Evolutionary conservation across 2,797 vertebrate genomes (phyloP).

Genomic region (Capromys pilorides): DNA sequence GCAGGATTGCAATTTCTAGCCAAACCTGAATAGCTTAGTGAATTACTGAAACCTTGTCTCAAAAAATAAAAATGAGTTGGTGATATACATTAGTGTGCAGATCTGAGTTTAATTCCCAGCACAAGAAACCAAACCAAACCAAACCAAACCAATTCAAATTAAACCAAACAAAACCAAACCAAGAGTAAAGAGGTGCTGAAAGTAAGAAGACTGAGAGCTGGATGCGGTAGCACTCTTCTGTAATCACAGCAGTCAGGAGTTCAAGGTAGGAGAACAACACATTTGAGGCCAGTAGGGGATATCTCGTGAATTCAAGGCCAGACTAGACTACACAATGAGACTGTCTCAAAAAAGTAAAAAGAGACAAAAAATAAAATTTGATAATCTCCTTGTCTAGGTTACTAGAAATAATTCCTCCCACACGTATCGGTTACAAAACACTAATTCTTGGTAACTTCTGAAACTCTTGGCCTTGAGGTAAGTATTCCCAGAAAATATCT

Average conservation of each 20-base stretch:
- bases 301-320: background rate
- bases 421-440: background rate
- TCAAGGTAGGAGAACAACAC: background rate
- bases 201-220: background rate
- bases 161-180: background rate
- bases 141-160: too few relatives aligned
- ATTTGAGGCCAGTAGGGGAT: background rate
- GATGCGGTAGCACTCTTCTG: background rate
- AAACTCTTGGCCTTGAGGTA: conserved; percentile 40
- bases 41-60: background rate
- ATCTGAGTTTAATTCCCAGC: background rate
- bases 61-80: background rate
- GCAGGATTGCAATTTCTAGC: background rate
- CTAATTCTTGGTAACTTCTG: background rate
- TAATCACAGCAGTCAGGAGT: background rate
- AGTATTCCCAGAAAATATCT: conserved; percentile 35
- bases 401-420: background rate
- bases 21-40: background rate
- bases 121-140: background rate
- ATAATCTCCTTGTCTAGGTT: background rate
- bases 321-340: background rate
- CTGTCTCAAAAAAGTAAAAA: background rate
- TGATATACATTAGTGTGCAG: background rate
- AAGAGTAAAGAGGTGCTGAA: background rate
- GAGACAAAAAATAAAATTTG: background rate